phyloP scores from a whole-genome alignment of 2,113 vertebrate genomes.

The Entomyzon cyanotis region DNA sequence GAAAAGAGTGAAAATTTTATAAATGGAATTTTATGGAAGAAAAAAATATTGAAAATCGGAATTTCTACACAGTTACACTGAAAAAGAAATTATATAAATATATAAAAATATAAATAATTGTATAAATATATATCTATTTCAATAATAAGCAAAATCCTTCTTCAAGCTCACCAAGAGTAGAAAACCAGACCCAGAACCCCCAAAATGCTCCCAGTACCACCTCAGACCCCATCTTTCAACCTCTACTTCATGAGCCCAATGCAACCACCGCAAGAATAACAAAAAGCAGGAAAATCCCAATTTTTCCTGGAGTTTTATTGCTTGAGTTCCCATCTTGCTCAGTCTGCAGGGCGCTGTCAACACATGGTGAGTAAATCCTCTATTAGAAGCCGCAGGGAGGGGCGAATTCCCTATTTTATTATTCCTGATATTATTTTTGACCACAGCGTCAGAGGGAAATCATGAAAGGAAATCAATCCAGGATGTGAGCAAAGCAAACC shows the following conservation, averaged over 20 bases:
- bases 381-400: not conserved
- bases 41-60: not conserved
- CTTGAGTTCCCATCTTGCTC: not conserved
- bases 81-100: too few relatives aligned
- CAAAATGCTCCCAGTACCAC: not conserved
- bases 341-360: not conserved
- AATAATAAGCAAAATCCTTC: not conserved
- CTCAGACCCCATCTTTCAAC: not conserved
- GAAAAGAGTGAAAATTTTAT: not conserved
- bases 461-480: conserved; percentile 59
- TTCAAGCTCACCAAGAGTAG: not conserved
- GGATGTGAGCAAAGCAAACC: conserved; percentile 54
- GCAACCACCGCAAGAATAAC: not conserved
- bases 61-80: not conserved
- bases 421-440: conserved; percentile 31
- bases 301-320: not conserved
- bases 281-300: not conserved
- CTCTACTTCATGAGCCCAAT: accelerated
- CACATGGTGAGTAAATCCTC: not conserved
- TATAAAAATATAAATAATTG: not conserved
- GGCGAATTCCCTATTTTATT: conserved; percentile 7
- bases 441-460: conserved; percentile 23
- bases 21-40: not conserved
- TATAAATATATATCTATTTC: not conserved
- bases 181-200: not conserved